These are phyloP conservation scores for Sinentomon sp. DNA, from an alignment of 2,888 invertebrate species.

Conservation along the genomic window DNA sequence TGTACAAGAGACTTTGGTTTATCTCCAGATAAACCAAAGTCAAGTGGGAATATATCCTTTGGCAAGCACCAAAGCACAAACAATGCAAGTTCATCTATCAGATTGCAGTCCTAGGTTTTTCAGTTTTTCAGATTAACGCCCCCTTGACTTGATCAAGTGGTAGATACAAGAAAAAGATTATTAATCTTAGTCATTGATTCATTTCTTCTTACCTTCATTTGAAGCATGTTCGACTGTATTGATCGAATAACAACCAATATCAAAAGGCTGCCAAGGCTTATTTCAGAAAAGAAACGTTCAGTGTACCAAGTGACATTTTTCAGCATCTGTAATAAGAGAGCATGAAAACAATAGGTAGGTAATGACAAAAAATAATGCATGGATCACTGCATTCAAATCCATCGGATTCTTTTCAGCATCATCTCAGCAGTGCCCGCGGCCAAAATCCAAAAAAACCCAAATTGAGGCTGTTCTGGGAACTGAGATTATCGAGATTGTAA, in stretches of 20 bases:
- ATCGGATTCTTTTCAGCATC: no score
- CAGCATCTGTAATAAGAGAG: constrained; percentile 34
- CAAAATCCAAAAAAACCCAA: no score
- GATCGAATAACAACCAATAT: constrained; percentile 86
- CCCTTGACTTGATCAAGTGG: background rate
- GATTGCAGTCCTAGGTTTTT: background rate
- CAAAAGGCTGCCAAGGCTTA: constrained; percentile 75
- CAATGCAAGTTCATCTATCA: no score
- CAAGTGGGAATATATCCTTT: no score
- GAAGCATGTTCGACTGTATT: constrained; percentile 87
- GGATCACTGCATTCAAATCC: no score
- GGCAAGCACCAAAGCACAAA: no score
- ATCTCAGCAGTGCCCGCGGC: no score
- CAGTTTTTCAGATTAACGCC: background rate
- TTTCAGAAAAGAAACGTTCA: constrained; percentile 64
- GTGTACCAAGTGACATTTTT: constrained; percentile 81
- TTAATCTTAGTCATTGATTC: background rate
- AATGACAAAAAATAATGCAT: no score
- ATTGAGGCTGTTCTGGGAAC: no score
- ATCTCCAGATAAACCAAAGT: no score
- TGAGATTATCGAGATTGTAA: no score
- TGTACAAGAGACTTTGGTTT: no score
- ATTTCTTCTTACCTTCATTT: constrained; percentile 37
- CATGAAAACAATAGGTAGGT: background rate
- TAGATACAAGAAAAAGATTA: background rate